Percentiles rank a stretch among this genome's conserved stretches.
Evolutionary conservation across 2,113 vertebrate genomes (phyloP).

Genomic region (Micromys minutus): DNA sequence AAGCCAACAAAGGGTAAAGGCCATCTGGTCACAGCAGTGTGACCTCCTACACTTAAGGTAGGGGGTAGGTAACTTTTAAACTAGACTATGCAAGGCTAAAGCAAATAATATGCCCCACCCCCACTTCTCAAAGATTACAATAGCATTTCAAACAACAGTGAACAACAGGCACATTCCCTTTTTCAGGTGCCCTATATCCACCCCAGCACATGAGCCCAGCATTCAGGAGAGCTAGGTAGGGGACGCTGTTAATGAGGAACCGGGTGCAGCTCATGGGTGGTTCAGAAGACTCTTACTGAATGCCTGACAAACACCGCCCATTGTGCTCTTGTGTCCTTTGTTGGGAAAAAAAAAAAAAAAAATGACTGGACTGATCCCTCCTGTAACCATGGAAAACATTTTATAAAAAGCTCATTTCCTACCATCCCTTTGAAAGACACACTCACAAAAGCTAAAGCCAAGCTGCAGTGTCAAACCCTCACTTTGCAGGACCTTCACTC

Average conservation of each 20-base stretch:
- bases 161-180: not conserved
- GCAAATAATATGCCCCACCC: not conserved
- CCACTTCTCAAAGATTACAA: not conserved
- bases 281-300: constrained; percentile 18
- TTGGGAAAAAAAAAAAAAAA: not conserved
- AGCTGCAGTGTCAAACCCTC: not conserved
- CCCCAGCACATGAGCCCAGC: not conserved
- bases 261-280: not conserved
- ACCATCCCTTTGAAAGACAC: constrained; percentile 37
- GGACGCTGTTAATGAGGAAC: constrained; percentile 41
- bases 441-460: not conserved
- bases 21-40: not conserved
- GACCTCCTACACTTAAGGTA: not conserved
- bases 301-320: not conserved
- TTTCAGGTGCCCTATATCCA: not conserved
- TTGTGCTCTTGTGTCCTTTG: constrained; percentile 41
- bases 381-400: not conserved
- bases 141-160: not conserved
- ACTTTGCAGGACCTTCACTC: not conserved
- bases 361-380: constrained; percentile 15
- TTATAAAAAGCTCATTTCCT: constrained; percentile 29
- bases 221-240: not conserved
- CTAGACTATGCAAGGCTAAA: not conserved
- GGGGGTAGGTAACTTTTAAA: not conserved
- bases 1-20: not conserved